These are phyloP conservation scores for Nothocercus julius DNA, from an alignment of 2,113 vertebrate genomes.

Conservation along the genomic window DNA sequence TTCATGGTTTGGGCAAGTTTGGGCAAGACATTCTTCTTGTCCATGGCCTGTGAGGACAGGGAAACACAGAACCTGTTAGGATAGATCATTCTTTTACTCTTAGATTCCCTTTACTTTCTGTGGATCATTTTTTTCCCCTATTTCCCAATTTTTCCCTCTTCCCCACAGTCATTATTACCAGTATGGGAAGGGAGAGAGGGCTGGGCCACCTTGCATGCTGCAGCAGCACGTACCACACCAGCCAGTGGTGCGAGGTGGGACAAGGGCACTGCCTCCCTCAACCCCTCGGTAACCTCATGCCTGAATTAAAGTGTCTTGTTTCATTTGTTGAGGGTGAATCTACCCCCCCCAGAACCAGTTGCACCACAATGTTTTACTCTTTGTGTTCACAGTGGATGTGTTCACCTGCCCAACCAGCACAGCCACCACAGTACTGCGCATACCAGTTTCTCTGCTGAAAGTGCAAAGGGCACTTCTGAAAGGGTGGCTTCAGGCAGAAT, in stretches of 20 bases:
- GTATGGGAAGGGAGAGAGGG: background rate
- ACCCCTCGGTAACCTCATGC: background rate
- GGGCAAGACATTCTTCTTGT: background rate
- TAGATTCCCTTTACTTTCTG: rapidly evolving
- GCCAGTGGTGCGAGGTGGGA: background rate
- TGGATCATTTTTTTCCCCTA: background rate
- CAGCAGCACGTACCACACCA: background rate
- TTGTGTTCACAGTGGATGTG: background rate
- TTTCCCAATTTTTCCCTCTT: background rate
- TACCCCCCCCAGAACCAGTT: background rate
- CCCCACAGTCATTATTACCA: background rate
- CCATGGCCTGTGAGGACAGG: background rate
- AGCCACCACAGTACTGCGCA: background rate
- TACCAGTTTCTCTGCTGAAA: background rate
- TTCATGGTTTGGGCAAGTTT: background rate
- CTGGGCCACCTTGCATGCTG: rapidly evolving
- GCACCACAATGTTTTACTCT: background rate
- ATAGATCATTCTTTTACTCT: background rate
- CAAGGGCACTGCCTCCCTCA: background rate
- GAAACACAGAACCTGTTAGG: background rate
- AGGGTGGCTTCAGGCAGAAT: background rate
- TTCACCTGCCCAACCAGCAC: background rate
- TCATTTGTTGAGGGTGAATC: background rate
- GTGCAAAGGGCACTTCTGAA: background rate
- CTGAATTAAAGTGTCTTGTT: background rate